These are phyloP conservation scores for Plagiodera versicolora DNA, from an alignment of 2,888 invertebrate species.

Conservation along the genomic window DNA sequence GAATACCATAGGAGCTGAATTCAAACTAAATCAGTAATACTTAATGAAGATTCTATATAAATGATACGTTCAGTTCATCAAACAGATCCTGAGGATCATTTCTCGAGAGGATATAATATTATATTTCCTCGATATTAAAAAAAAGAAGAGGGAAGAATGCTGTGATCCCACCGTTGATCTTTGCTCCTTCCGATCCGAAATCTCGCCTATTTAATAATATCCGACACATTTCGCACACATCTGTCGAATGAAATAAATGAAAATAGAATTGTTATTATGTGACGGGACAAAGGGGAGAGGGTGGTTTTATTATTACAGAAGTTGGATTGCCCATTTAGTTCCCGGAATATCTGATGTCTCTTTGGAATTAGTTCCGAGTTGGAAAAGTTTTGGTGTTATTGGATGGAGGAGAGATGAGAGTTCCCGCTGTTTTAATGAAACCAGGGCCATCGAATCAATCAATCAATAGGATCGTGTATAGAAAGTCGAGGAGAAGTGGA, in stretches of 20 bases:
- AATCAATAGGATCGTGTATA: neutral
- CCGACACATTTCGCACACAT: constrained; percentile 3
- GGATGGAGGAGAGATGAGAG: neutral
- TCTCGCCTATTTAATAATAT: neutral
- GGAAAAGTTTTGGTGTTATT: neutral
- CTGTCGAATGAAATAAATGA: constrained; percentile 8
- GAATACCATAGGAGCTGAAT: too few relatives aligned
- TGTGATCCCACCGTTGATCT: neutral
- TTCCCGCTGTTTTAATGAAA: neutral
- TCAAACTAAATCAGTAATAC: too few relatives aligned
- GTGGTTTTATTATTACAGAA: constrained; percentile 1
- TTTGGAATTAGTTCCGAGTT: neutral
- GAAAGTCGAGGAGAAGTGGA: too few relatives aligned
- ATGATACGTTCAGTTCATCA: too few relatives aligned
- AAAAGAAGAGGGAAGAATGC: too few relatives aligned
- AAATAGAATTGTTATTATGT: constrained; percentile 5
- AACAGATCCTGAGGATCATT: too few relatives aligned
- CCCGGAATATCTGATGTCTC: neutral
- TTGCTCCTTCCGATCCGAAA: neutral
- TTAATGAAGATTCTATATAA: too few relatives aligned
- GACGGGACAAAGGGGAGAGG: constrained; percentile 1
- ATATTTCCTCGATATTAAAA: too few relatives aligned
- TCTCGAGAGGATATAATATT: too few relatives aligned
- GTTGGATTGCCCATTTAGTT: constrained; percentile 1
- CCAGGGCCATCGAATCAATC: neutral